Evolutionary conservation across 1,140 invertebrate genomes (phyloP), one percentile per base, ranked within the genome.

Genomic region (Bombus picipes): DNA sequence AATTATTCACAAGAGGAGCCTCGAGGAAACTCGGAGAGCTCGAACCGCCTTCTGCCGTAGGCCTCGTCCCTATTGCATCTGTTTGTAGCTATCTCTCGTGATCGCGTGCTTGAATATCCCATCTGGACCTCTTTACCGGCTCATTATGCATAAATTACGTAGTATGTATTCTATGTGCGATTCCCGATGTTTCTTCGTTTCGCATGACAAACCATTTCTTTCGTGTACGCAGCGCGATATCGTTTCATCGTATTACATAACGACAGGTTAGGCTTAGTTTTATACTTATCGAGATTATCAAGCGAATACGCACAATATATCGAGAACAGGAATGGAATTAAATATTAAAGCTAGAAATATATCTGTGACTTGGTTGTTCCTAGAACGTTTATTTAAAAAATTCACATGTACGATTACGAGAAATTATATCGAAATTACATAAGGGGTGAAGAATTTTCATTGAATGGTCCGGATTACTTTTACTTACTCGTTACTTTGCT

Each of bases 1-100:
- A 84, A 83, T 87, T 87, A 87, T 87, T 87, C 86, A 87, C 32
- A 53, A 62, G 53, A 57, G 68, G 4, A 39, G 53, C 76, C 76
- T 34, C 68, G 76, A 80, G 76, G 53, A 84, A 79, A 79, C 75
- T 79, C 75, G 47, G 13, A 68, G 73, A 83, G 77, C 76, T 72
- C 37, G 68, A 72, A 25, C 65, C 37, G 76, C 83, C 53, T 84
- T 43, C 66, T 15, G 47, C 82, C 43, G 10, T 37, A 70, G 53
- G 76, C 83, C 62, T 85, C 76, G 47, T 80, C 32, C 68, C n/a
- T 6, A 32, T 72, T 85, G 76, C 83, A 79, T 80, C 75, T 80
- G 75, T 80, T 71, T 53, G 41, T 57, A 72, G 32, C 66, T 65
- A 13, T 71, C n/a, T 47, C 25, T 22, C 75, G 37, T n/a, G 82